phyloP scores from a whole-genome alignment of 1,140 invertebrate species.

The Zaprionus tsacasi region DNA sequence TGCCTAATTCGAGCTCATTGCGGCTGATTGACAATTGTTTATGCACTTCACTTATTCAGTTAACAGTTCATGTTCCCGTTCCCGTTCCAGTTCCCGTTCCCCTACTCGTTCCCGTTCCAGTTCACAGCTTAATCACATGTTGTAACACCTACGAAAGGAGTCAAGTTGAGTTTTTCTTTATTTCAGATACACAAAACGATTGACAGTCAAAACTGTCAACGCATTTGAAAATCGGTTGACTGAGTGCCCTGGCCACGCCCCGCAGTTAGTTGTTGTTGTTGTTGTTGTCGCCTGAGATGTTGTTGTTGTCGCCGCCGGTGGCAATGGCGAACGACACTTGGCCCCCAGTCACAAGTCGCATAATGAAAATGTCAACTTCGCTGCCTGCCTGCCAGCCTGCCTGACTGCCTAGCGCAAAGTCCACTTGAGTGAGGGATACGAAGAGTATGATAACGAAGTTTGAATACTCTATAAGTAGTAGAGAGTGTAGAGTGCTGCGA shows the following conservation, averaged over 20 bases:
- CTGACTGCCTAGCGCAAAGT: constrained; percentile 64
- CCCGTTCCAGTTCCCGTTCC: background rate
- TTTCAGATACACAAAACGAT: constrained; percentile 63
- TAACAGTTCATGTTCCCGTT: background rate
- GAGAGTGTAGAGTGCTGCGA: background rate
- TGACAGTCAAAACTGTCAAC: constrained; percentile 76
- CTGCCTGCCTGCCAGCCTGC: constrained; percentile 41
- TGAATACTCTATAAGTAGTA: constrained; percentile 12
- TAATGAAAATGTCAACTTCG: constrained; percentile 79
- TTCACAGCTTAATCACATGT: constrained; percentile 70
- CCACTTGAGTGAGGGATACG: constrained; percentile 42
- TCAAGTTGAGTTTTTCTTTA: constrained; percentile 12
- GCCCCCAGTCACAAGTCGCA: constrained; percentile 54
- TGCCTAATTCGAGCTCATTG: background rate
- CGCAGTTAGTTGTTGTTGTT: constrained; percentile 15
- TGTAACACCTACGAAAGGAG: constrained; percentile 65
- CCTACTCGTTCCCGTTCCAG: constrained; percentile 1
- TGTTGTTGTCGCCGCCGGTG: constrained; percentile 56
- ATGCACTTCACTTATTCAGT: constrained; percentile 31
- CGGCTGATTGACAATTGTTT: constrained; percentile 53
- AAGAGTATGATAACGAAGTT: background rate
- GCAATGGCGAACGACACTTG: constrained; percentile 61
- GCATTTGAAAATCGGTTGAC: constrained; percentile 70
- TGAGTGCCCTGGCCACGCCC: constrained; percentile 61
- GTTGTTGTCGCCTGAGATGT: constrained; percentile 10